Base-by-base conservation (phyloP, 2,888 invertebrate species). In the Lamellibrachia satsuma region DNA sequence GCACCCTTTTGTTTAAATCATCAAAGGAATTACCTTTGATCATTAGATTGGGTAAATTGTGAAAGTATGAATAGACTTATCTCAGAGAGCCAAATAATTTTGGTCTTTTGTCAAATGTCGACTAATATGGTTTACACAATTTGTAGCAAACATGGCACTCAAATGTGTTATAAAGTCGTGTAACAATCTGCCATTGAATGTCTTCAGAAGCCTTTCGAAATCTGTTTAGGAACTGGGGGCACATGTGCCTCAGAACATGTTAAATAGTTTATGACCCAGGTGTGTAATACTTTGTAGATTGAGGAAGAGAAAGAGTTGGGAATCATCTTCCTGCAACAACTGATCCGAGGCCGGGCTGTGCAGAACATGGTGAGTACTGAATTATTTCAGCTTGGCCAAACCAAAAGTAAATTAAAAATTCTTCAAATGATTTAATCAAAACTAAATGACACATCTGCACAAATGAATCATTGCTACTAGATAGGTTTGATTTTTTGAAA, bases 271-370 rank as follows among this genome's bases (percentile, higher is more conserved):
- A 22, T 75, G n/a, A 75, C 75, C 6, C 22, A 75, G 75, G 75
- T 22, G 39, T 39, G n/a, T 75, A 75, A 15, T 75, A 22, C 90
- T 52, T 93, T 93, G 15, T 93, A 96, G 95, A 95, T 95, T 90
- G 96, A 97, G 93, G 97, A 97, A 92, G 96, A 97, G 22, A 94
- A 96, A 91, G 97, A 97, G 94, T 96, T 98, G 96, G 97, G 97
- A 3, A 97, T 97, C 55, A 96, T 98, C 90, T 96, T 97, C 94
- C 95, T 98, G 92, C 98, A 98, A 95, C 97, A 97, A 95, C 96
- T 98, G 7, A 97, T 98, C 1, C 96, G 97, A 93, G 98, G 98
- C 2, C 97, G 98, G 51, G 98, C 98, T 7, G 97, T 98, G 27
- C 98, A 98, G 96, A 97, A 97, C 94, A 96, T 98, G 97, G 98